Conservation (phyloP, 2,797 vertebrate species). For the Phrynocephalus vlangalii region DNA sequence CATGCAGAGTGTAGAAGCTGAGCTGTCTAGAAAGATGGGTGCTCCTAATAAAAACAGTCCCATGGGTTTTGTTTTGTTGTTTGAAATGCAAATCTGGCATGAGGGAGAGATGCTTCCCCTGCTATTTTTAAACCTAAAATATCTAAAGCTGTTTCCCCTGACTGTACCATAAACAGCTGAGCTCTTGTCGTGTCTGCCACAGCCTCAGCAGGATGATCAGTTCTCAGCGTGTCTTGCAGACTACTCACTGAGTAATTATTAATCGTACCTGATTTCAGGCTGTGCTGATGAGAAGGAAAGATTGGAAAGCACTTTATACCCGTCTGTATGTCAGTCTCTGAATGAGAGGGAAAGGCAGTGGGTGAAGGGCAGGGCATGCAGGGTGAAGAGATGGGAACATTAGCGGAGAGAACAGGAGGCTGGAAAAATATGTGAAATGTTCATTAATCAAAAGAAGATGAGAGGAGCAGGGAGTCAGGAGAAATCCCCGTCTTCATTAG, state of each 20-base stretch:
- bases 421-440: constrained; percentile 5
- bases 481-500: constrained; percentile 64
- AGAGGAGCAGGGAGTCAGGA: not conserved
- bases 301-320: constrained; percentile 11
- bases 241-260: constrained; percentile 50
- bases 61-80: not conserved
- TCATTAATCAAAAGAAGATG: constrained; percentile 57
- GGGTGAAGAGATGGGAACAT: constrained; percentile 38
- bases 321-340: constrained; percentile 18
- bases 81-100: not conserved
- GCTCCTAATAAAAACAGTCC: not conserved
- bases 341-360: not conserved
- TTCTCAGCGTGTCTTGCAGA: constrained; percentile 24
- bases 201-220: not conserved
- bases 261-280: constrained; percentile 38
- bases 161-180: not conserved
- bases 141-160: not conserved
- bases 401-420: constrained; percentile 27
- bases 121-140: not conserved
- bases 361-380: constrained; percentile 23
- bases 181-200: not conserved
- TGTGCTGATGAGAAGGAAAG: constrained; percentile 34
- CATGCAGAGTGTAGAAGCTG: not conserved
- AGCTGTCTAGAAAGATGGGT: not conserved
- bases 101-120: not conserved